Conservation (phyloP, 30 jellyfish, hydroid and myxozoan species). For the Clytia hemisphaerica region DNA sequence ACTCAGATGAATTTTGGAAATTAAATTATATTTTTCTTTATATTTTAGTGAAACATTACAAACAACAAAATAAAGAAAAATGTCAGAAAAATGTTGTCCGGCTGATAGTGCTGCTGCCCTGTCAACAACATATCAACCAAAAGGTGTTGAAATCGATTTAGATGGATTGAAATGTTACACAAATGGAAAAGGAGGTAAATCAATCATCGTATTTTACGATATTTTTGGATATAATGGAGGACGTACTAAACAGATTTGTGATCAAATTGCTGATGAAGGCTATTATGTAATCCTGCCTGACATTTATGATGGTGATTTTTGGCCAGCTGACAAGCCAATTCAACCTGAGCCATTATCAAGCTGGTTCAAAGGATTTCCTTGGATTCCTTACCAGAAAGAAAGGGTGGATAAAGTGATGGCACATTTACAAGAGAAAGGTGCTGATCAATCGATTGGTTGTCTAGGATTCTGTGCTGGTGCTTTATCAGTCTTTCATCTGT, state of each 20-base stretch:
- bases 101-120: conserved; percentile 32
- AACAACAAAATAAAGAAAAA: too few species aligned
- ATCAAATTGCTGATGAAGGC: conserved; percentile 26
- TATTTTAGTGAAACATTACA: too few species aligned
- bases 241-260: conserved; percentile 25
- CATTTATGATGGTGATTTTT: conserved; percentile 19
- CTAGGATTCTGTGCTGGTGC: conserved; percentile 42
- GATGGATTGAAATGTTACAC: conserved; percentile 19
- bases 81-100: conserved; percentile 44
- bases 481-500: conserved; percentile 28
- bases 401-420: conserved; percentile 15
- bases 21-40: too few species aligned
- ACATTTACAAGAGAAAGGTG: neutral
- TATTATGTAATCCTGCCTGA: conserved; percentile 24
- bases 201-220: conserved; percentile 14
- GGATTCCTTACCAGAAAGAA: neutral
- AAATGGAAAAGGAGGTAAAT: conserved; percentile 18
- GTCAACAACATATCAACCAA: conserved; percentile 10
- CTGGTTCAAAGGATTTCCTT: conserved; percentile 12
- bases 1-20: too few species aligned
- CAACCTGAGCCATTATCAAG: neutral
- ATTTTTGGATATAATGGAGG: conserved; percentile 39
- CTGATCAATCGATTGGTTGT: conserved; percentile 1
- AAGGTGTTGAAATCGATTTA: conserved; percentile 4
- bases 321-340: conserved; percentile 32